These are phyloP conservation scores for Tetramorium parvispinum DNA, from an alignment of 1,140 invertebrate species.

Conservation along the genomic window DNA sequence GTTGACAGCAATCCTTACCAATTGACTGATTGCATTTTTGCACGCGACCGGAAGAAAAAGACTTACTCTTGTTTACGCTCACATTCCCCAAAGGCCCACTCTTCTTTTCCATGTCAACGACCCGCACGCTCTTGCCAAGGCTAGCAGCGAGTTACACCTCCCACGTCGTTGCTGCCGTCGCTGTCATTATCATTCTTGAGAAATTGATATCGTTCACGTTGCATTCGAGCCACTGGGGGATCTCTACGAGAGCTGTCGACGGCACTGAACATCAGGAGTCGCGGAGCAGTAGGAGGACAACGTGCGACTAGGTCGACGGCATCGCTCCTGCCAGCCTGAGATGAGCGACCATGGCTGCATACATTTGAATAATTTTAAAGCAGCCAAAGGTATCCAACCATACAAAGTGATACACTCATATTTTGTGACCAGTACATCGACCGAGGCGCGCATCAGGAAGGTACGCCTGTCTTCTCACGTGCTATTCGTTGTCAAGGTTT, in stretches of 20 bases:
- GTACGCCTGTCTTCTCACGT: slow-evolving; percentile 77
- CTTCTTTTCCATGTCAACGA: slow-evolving; percentile 83
- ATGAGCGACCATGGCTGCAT: slow-evolving; percentile 91
- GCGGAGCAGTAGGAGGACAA: neutral
- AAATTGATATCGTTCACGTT: slow-evolving; percentile 18
- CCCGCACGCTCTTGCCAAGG: slow-evolving; percentile 79
- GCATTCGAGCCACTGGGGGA: slow-evolving; percentile 5
- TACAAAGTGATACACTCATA: slow-evolving; percentile 90
- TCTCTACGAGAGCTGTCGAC: slow-evolving; percentile 35
- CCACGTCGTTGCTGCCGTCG: slow-evolving; percentile 51
- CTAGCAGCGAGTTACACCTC: slow-evolving; percentile 79
- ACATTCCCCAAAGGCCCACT: slow-evolving; percentile 72
- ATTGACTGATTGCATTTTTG: slow-evolving; percentile 54
- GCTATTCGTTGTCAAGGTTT: slow-evolving; percentile 51
- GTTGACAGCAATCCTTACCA: slow-evolving; percentile 24
- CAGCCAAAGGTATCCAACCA: slow-evolving; percentile 90
- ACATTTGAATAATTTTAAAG: slow-evolving; percentile 92
- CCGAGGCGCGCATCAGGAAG: slow-evolving; percentile 87
- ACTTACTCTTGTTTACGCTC: slow-evolving; percentile 55
- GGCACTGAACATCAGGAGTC: neutral
- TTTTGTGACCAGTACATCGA: slow-evolving; percentile 88
- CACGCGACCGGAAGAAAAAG: slow-evolving; percentile 1
- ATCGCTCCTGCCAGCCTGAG: slow-evolving; percentile 78
- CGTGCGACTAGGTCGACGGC: slow-evolving; percentile 55
- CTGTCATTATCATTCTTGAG: slow-evolving; percentile 1